phyloP scores from a whole-genome alignment of 2,888 invertebrate species.

The Calameuta pallipes region DNA sequence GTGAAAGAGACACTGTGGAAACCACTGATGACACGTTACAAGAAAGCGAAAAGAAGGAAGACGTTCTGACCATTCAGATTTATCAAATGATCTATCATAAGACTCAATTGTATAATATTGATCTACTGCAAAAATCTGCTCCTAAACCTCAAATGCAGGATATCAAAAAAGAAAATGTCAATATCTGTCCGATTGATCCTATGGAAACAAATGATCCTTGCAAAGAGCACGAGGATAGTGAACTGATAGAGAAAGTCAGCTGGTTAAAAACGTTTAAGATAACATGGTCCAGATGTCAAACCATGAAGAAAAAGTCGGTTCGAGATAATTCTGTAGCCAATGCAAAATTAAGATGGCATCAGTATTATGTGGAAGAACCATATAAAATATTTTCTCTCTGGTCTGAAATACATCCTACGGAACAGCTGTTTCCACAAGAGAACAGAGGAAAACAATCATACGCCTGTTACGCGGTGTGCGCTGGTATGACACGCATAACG shows the following conservation, averaged over 20 bases:
- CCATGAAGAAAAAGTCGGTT: constrained; percentile 13
- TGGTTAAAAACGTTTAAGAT: constrained; percentile 46
- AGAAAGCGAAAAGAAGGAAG: background rate
- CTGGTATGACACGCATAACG: constrained; percentile 55
- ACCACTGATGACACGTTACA: background rate
- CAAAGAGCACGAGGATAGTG: background rate
- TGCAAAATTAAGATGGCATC: constrained; percentile 68
- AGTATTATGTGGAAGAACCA: constrained; percentile 77
- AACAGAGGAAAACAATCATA: constrained; percentile 75
- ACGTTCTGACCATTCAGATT: constrained; percentile 43
- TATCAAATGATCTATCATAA: constrained; percentile 48
- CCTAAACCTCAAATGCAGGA: constrained; percentile 23
- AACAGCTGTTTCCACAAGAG: constrained; percentile 68
- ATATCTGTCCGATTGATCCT: constrained; percentile 41
- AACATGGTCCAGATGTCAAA: constrained; percentile 42
- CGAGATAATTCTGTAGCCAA: constrained; percentile 7
- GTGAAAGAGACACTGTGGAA: background rate
- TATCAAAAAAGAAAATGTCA: constrained; percentile 30
- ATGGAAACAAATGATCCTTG: constrained; percentile 14
- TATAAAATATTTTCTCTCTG: constrained; percentile 77
- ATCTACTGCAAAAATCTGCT: constrained; percentile 37
- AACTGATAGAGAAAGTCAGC: constrained; percentile 37
- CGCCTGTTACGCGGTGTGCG: constrained; percentile 70
- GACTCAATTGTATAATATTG: constrained; percentile 51
- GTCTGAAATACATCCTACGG: constrained; percentile 75